Evolutionary conservation across 2,797 vertebrate genomes (phyloP), one percentile per base, ranked within the genome.

Genomic region (Bucorvus abyssinicus): DNA sequence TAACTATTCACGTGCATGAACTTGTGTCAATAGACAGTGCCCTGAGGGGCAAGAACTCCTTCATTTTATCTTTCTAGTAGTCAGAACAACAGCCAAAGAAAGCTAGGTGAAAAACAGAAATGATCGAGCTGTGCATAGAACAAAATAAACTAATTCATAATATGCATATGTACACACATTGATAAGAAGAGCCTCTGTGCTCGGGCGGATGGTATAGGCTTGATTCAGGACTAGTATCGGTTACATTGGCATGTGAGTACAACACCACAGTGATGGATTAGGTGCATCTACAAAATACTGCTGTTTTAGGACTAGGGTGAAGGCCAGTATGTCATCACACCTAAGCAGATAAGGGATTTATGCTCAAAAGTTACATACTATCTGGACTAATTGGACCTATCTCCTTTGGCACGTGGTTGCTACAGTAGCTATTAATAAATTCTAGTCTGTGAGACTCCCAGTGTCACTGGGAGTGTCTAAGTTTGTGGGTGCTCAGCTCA

Each of bases 1-100:
- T 96, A 96, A 96, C 95, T 93, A 89, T 93, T 95, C 89, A 90
- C 82, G 95, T 96, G 75, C 30, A 91, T 18, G 55, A 82, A 86
- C 24, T 68, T 81, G 44, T 96, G 94, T 94, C 96, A 97, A 92
- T 3, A 96, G 61, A 84, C 52, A 87, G 17, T 89, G 68, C 49
- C 93, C 84, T 36, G 45, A 64, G 92, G 90, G 94, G 65, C 85
- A 95, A 95, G 67, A 95, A 86, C 60, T 90, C 90, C 94, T 87
- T 87, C 90, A 75, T 80, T 90, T 84, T 80, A 63, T 94, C 93
- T 96, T 95, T 96, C 89, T 77, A 95, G 59, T 70, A 92, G 89
- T 96, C 91, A 96, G 87, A 95, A 93, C 34, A 84, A 63, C 4
- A 12, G 45, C 50, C 59, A 71, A 83, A 95, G 60, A 93, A 96